A percentile compares a stretch with the other conserved stretches of the same genome.
phyloP scores from a whole-genome alignment of 1,140 invertebrate genomes.

The Schlechtendalia chinensis region DNA sequence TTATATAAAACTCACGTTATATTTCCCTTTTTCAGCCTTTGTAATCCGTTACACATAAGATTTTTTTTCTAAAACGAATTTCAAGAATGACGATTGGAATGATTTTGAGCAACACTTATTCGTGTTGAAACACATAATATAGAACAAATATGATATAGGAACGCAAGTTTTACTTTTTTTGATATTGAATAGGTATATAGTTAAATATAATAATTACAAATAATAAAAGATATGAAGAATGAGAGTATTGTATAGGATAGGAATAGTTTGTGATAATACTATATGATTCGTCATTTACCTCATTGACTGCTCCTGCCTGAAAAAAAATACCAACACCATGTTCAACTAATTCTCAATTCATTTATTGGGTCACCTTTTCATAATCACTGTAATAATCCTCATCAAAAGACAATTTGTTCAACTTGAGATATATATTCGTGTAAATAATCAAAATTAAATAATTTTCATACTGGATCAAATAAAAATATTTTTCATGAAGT shows the following conservation, averaged over 20 bases:
- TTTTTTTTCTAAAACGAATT: constrained; percentile 43
- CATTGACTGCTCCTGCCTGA: constrained; percentile 67
- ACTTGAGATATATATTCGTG: background rate
- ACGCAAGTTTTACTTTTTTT: background rate
- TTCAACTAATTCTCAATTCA: constrained; percentile 50
- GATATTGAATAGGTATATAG: background rate
- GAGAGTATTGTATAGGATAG: constrained; percentile 26
- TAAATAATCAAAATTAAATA: background rate
- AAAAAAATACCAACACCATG: constrained; percentile 59
- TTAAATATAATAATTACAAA: constrained; percentile 18
- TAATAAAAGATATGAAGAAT: constrained; percentile 11
- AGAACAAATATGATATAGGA: background rate
- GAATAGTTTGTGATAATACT: constrained; percentile 45
- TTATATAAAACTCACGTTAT: constrained; percentile 43
- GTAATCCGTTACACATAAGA: constrained; percentile 47
- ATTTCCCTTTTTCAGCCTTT: constrained; percentile 43
- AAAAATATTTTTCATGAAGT: constrained; percentile 9
- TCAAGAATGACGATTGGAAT: constrained; percentile 41
- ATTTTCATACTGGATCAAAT: background rate
- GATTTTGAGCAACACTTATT: constrained; percentile 17
- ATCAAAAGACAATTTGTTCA: constrained; percentile 9
- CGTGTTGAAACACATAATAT: constrained; percentile 34
- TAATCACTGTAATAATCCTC: background rate
- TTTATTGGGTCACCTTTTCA: constrained; percentile 45
- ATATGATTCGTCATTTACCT: constrained; percentile 61